Conservation (phyloP, 2,888 invertebrate species). For the Euplexia lucipara region DNA sequence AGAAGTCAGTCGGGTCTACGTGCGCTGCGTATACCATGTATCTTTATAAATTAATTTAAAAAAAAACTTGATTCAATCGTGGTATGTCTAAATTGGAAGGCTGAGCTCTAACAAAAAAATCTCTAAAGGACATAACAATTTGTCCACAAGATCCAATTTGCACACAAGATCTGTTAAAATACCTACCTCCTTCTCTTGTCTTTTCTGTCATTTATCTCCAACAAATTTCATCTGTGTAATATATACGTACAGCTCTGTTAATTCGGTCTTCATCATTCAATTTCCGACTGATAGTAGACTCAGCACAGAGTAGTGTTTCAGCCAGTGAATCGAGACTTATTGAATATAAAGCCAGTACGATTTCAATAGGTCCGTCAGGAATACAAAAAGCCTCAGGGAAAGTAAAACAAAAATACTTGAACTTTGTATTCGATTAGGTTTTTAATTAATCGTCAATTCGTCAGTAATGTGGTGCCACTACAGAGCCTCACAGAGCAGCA, state of each 20-base stretch:
- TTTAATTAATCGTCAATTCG: too few species aligned
- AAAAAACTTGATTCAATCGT: background rate
- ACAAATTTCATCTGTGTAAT: background rate
- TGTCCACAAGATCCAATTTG: background rate
- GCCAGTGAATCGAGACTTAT: constrained; percentile 15
- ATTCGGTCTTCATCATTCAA: background rate
- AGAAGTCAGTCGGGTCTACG: constrained; percentile 39
- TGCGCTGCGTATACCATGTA: constrained; percentile 18
- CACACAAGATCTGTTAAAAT: background rate
- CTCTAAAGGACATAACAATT: background rate
- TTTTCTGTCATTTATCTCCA: background rate
- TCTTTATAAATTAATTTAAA: background rate
- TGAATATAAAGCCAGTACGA: background rate
- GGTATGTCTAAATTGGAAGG: background rate
- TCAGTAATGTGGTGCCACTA: background rate
- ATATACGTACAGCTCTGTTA: background rate
- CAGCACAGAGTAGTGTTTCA: constrained; percentile 21
- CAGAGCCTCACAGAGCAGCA: too few species aligned
- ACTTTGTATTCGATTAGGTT: too few species aligned
- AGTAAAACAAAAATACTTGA: background rate
- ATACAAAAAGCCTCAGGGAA: background rate
- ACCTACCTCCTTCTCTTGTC: too few species aligned
- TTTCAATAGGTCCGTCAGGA: constrained; percentile 7
- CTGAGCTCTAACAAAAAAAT: background rate
- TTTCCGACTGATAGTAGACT: background rate